Evolutionary conservation across 2,797 vertebrate genomes (phyloP).

Genomic region (Melanotaenia nigrans): DNA sequence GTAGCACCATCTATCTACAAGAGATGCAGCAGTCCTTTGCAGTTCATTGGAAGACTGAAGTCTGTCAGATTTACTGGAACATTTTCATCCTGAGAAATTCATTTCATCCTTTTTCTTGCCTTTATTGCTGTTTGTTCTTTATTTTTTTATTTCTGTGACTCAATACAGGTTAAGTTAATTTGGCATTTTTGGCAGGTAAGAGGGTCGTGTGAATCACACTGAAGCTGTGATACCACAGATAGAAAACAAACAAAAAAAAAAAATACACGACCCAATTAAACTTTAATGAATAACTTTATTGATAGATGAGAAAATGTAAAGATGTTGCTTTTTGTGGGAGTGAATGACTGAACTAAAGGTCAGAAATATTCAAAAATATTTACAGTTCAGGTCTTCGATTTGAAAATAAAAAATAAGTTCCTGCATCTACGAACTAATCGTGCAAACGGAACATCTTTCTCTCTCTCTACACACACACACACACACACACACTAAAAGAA

Average conservation of each 20-base stretch:
- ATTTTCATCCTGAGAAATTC: neutral
- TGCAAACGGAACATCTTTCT: conserved; percentile 25
- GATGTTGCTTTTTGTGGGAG: conserved; percentile 15
- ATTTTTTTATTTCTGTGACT: neutral
- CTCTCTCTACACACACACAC: neutral
- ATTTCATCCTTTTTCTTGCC: too few relatives aligned
- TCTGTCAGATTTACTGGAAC: neutral
- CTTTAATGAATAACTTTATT: conserved; percentile 56
- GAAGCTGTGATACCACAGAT: neutral
- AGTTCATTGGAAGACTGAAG: neutral
- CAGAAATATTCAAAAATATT: neutral
- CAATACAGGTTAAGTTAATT: neutral
- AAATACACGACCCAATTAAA: neutral
- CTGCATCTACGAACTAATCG: conserved; percentile 19
- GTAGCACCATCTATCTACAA: conserved; percentile 58
- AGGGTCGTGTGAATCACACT: neutral
- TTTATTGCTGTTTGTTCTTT: neutral
- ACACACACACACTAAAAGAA: conserved; percentile 30
- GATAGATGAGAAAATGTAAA: conserved; percentile 14
- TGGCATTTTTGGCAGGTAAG: neutral
- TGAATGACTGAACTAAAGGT: neutral
- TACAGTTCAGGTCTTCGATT: conserved; percentile 11
- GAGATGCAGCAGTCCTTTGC: neutral
- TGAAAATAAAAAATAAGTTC: conserved; percentile 22
- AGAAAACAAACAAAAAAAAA: neutral